A percentile compares a stretch with the other conserved stretches of the same genome.
Evolutionary conservation across 2,113 vertebrate genomes (phyloP).

Genomic region (Piliocolobus tephrosceles): DNA sequence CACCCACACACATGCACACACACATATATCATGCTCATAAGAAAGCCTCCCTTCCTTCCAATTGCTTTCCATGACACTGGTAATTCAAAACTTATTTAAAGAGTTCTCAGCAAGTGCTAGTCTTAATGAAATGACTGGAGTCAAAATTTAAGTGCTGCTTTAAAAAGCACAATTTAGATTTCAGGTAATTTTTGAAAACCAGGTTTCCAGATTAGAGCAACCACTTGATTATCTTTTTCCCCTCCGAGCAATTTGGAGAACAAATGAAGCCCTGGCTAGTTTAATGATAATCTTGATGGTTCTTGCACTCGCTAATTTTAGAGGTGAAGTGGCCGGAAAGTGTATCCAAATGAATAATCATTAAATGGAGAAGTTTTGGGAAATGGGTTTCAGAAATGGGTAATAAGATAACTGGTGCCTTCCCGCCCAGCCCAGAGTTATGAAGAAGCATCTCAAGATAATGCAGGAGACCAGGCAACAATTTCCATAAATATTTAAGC

Average conservation of each 20-base stretch:
- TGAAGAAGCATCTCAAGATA: slow-evolving; percentile 33
- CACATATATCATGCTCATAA: not conserved
- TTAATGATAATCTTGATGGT: slow-evolving; percentile 53
- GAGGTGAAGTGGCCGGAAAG: slow-evolving; percentile 51
- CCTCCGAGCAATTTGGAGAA: slow-evolving; percentile 73
- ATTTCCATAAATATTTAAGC: not conserved
- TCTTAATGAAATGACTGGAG: slow-evolving; percentile 74
- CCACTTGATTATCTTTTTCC: slow-evolving; percentile 74
- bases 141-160: slow-evolving; percentile 70
- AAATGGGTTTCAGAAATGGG: not conserved
- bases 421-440: not conserved
- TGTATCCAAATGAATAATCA: slow-evolving; percentile 52
- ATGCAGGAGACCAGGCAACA: not conserved
- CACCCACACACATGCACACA: too few relatives aligned
- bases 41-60: slow-evolving; percentile 52
- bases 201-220: slow-evolving; percentile 67
- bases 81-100: slow-evolving; percentile 67
- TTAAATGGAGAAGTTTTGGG: slow-evolving; percentile 49
- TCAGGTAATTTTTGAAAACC: slow-evolving; percentile 78
- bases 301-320: slow-evolving; percentile 61
- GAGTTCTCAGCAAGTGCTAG: slow-evolving; percentile 61
- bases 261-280: slow-evolving; percentile 66
- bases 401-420: not conserved
- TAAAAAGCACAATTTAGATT: slow-evolving; percentile 72
- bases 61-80: slow-evolving; percentile 37